These are phyloP conservation scores for Murina feae DNA, from an alignment of 2,113 vertebrate species.

Conservation along the genomic window DNA sequence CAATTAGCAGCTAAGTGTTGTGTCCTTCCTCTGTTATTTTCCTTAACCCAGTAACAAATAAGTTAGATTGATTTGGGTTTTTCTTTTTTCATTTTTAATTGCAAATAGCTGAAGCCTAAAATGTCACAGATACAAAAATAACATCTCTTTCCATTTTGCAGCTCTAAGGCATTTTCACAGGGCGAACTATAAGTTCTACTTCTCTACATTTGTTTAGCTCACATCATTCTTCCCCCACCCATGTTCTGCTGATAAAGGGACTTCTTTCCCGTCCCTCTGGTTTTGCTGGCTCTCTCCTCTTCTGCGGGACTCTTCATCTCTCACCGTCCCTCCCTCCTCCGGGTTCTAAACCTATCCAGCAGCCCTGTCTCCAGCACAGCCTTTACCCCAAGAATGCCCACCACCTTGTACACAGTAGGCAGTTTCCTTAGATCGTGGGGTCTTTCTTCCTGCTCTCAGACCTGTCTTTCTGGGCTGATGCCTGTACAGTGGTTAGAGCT, in stretches of 20 bases:
- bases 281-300: background rate
- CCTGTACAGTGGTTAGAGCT: background rate
- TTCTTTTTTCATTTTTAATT: slow-evolving; percentile 57
- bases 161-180: slow-evolving; percentile 38
- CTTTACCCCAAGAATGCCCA: background rate
- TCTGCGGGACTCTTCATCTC: background rate
- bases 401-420: background rate
- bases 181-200: slow-evolving; percentile 14
- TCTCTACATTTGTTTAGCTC: slow-evolving; percentile 16
- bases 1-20: slow-evolving; percentile 15
- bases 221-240: background rate
- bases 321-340: background rate
- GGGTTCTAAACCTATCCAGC: background rate
- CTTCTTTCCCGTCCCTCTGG: background rate
- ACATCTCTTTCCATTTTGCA: slow-evolving; percentile 55
- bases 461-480: background rate
- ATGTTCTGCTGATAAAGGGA: background rate
- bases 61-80: slow-evolving; percentile 27
- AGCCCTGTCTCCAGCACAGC: background rate
- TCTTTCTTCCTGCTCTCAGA: background rate
- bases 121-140: slow-evolving; percentile 72
- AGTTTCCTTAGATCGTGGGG: background rate
- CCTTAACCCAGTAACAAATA: background rate
- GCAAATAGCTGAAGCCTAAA: slow-evolving; percentile 54
- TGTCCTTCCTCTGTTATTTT: slow-evolving; percentile 44